Evolutionary conservation across 2,797 vertebrate genomes (phyloP).

Genomic region (Gephyroberyx darwinii): DNA sequence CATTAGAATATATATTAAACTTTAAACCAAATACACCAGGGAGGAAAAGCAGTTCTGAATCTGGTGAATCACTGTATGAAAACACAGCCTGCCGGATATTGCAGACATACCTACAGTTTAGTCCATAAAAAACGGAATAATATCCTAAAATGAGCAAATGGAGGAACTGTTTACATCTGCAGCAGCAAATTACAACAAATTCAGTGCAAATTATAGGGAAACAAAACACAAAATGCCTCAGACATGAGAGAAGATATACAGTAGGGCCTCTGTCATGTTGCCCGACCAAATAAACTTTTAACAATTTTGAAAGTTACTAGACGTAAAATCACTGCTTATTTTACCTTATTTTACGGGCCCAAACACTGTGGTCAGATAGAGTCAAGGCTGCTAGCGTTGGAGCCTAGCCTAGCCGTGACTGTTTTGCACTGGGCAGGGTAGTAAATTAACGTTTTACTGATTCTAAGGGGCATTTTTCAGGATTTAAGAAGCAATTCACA

Average conservation of each 20-base stretch:
- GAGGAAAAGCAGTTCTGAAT: conserved; percentile 1
- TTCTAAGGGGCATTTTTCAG: conserved; percentile 14
- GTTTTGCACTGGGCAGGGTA: conserved; percentile 29
- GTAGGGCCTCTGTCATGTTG: conserved; percentile 32
- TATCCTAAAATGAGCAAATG: conserved; percentile 35
- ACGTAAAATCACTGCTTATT: conserved; percentile 64
- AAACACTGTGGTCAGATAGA: conserved; percentile 50
- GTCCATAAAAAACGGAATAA: conserved; percentile 40
- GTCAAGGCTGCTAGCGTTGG: conserved; percentile 42
- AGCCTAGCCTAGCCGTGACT: conserved; percentile 33
- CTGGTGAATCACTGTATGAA: conserved; percentile 13
- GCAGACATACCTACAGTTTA: not conserved
- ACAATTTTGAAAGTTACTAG: conserved; percentile 51
- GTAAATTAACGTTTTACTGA: conserved; percentile 37
- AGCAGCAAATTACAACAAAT: conserved; percentile 41
- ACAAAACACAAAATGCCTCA: conserved; percentile 35
- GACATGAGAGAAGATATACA: conserved; percentile 26
- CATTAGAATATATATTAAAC: too few species aligned
- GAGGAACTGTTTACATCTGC: conserved; percentile 34
- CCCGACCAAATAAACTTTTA: conserved; percentile 59
- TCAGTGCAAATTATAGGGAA: conserved; percentile 47
- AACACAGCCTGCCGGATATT: conserved; percentile 29
- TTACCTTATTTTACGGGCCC: conserved; percentile 53
- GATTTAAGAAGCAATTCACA: conserved; percentile 31
- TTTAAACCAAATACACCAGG: conserved; percentile 1